Conservation (phyloP, 2,113 vertebrate species). For the Myrmecophaga tridactyla region DNA sequence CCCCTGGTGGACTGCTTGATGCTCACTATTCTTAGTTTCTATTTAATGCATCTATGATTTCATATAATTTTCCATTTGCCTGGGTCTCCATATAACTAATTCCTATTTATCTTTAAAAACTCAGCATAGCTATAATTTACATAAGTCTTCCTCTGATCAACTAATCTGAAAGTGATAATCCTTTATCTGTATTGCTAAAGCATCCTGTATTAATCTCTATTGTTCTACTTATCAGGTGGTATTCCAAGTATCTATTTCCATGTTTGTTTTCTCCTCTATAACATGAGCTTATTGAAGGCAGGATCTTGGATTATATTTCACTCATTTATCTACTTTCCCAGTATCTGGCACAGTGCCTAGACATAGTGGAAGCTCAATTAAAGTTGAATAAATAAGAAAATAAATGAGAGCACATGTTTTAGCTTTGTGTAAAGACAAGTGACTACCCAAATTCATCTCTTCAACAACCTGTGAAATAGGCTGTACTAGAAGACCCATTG, state of each 20-base stretch:
- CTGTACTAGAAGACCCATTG: neutral
- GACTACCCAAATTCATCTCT: neutral
- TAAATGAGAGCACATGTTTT: neutral
- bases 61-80: neutral
- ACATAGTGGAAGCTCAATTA: neutral
- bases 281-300: neutral
- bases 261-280: neutral
- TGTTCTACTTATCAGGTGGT: neutral
- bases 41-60: neutral
- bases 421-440: neutral
- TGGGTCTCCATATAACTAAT: neutral
- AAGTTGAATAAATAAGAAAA: slow-evolving; percentile 31
- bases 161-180: neutral
- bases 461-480: neutral
- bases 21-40: neutral
- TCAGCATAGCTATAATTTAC: neutral
- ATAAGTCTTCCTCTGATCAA: neutral
- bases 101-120: neutral
- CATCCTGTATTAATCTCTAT: neutral
- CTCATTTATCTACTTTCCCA: neutral
- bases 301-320: neutral
- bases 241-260: neutral
- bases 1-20: neutral
- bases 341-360: neutral
- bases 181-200: neutral